Evolutionary conservation across 2,797 vertebrate species (phyloP).

Genomic region (Arrhamphus sclerolepis): DNA sequence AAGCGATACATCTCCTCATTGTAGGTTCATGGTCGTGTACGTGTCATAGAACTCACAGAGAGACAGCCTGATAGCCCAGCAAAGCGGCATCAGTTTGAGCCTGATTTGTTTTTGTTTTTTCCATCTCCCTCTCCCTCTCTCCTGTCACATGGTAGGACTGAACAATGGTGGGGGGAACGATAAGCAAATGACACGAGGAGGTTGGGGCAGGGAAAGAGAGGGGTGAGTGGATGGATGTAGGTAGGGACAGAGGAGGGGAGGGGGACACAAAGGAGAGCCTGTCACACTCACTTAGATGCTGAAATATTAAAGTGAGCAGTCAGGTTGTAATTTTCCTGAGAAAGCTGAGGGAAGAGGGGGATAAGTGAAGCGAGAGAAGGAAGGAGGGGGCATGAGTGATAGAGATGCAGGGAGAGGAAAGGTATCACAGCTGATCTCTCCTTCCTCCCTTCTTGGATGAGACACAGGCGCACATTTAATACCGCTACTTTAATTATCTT

Average conservation of each 20-base stretch:
- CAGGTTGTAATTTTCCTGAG: slow-evolving; percentile 86
- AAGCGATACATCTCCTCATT: slow-evolving; percentile 68
- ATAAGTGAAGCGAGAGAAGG: slow-evolving; percentile 68
- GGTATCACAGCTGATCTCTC: slow-evolving; percentile 79
- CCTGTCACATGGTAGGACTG: slow-evolving; percentile 76
- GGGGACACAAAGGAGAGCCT: slow-evolving; percentile 79
- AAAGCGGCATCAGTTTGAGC: slow-evolving; percentile 59
- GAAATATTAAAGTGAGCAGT: slow-evolving; percentile 85
- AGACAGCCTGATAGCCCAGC: slow-evolving; percentile 67
- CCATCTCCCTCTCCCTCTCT: slow-evolving; percentile 43
- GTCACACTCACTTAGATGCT: slow-evolving; percentile 84
- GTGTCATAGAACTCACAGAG: slow-evolving; percentile 59
- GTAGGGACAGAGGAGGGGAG: slow-evolving; percentile 33
- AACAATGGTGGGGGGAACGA: slow-evolving; percentile 53
- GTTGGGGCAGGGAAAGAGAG: slow-evolving; percentile 41
- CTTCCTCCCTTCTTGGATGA: slow-evolving; percentile 60
- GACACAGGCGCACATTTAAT: slow-evolving; percentile 77
- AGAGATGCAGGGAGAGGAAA: slow-evolving; percentile 63
- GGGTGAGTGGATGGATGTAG: slow-evolving; percentile 38
- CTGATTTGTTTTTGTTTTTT: slow-evolving; percentile 72
- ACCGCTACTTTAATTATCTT: slow-evolving; percentile 75
- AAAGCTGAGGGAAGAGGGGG: slow-evolving; percentile 74
- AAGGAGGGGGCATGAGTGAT: slow-evolving; percentile 45
- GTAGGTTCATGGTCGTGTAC: slow-evolving; percentile 60
- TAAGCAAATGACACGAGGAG: slow-evolving; percentile 70